phyloP scores from a whole-genome alignment of 2,113 vertebrate species.

The Eubucco bourcierii region DNA sequence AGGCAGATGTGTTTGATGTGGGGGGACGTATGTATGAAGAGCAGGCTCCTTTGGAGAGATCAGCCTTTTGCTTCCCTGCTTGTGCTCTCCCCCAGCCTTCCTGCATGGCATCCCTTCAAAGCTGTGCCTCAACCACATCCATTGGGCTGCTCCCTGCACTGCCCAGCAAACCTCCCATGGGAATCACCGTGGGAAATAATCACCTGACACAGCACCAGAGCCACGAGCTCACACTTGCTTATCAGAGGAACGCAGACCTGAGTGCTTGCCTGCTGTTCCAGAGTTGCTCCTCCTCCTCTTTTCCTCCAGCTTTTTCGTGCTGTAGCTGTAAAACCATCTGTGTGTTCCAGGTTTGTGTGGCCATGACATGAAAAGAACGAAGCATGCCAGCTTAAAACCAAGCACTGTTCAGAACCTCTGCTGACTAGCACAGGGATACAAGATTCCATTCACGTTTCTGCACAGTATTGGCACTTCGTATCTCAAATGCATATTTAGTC shows the following conservation, averaged over 20 bases:
- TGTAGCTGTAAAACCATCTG: not conserved
- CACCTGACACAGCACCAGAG: not conserved
- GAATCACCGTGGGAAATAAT: not conserved
- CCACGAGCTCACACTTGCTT: not conserved
- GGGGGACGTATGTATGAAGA: not conserved
- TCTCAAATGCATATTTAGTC: not conserved
- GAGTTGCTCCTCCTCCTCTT: not conserved
- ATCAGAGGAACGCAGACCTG: not conserved
- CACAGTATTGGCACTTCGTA: not conserved
- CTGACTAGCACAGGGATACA: not conserved
- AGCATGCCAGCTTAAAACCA: not conserved
- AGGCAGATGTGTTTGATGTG: not conserved
- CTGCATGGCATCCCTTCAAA: fast-evolving
- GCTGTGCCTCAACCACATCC: fast-evolving
- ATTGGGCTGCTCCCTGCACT: not conserved
- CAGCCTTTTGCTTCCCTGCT: not conserved
- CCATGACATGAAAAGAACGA: not conserved
- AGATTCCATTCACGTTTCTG: not conserved
- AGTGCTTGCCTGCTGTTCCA: not conserved
- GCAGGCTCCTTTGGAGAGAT: not conserved
- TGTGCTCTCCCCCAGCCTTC: not conserved
- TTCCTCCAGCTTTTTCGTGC: not conserved
- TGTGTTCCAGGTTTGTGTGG: not conserved
- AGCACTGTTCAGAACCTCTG: not conserved
- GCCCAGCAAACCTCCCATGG: not conserved